Percentiles rank a stretch among this genome's conserved stretches.
Conservation (phyloP, 1,140 invertebrate species). For the Trichonephila clavata region DNA sequence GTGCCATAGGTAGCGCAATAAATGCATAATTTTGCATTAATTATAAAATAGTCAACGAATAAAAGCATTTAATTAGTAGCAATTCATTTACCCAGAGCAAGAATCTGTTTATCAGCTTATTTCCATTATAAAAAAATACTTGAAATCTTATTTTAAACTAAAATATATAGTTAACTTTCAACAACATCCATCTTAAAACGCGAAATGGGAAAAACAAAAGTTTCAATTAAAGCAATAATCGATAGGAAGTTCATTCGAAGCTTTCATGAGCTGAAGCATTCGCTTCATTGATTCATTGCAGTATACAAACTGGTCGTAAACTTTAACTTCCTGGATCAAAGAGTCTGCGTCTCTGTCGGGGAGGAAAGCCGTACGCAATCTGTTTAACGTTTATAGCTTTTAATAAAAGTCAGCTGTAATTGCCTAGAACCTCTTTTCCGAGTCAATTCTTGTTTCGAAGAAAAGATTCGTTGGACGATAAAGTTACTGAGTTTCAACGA, state of each 20-base stretch:
- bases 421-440: neutral
- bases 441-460: neutral
- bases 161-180: too few relatives aligned
- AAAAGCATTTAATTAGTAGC: too few relatives aligned
- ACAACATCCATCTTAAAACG: too few relatives aligned
- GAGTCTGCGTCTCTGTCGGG: neutral
- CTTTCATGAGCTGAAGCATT: neutral
- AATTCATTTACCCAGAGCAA: too few relatives aligned
- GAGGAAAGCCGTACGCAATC: neutral
- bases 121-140: too few relatives aligned
- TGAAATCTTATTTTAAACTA: too few relatives aligned
- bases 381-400: neutral
- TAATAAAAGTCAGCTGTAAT: slow-evolving; percentile 4
- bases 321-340: neutral
- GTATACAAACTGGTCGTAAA: slow-evolving; percentile 7
- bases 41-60: too few relatives aligned
- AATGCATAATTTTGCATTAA: too few relatives aligned
- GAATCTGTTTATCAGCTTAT: too few relatives aligned
- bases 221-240: neutral
- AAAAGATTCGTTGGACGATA: neutral
- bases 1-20: too few relatives aligned
- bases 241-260: neutral
- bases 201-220: neutral
- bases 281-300: neutral
- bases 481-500: neutral